Evolutionary conservation across 2,113 vertebrate species (phyloP).

Genomic region (Fregata magnificens): DNA sequence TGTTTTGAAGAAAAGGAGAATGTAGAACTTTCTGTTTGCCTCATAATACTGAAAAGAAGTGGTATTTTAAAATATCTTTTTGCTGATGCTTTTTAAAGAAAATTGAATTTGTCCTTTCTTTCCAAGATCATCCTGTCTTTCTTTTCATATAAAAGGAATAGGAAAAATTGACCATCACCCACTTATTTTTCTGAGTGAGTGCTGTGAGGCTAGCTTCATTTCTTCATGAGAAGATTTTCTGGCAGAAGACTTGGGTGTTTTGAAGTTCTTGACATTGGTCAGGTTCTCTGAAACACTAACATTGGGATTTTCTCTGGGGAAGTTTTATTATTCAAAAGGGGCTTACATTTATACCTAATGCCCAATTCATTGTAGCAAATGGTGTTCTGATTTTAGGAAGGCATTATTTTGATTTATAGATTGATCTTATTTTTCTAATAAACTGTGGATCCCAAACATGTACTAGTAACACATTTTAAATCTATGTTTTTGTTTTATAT

Average conservation of each 20-base stretch:
- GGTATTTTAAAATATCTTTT: background rate
- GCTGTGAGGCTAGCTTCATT: background rate
- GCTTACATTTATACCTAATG: background rate
- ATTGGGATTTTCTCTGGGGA: background rate
- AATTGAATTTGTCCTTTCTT: background rate
- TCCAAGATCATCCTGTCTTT: background rate
- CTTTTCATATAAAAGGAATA: no score
- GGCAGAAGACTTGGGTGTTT: background rate
- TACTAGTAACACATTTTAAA: background rate
- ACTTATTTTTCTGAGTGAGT: background rate
- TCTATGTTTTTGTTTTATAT: background rate
- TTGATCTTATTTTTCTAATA: background rate
- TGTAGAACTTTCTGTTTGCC: background rate
- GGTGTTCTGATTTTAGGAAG: background rate
- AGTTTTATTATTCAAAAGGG: background rate
- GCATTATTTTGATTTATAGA: background rate
- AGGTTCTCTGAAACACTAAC: background rate
- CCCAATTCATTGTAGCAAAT: background rate
- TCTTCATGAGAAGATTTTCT: background rate
- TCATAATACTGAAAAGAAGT: background rate
- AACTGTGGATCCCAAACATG: background rate
- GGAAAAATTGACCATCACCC: no score
- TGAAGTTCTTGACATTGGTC: background rate
- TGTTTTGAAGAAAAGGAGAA: background rate
- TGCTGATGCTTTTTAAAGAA: background rate